phyloP scores from a whole-genome alignment of 2,888 invertebrate species.

The Tyria jacobaeae region DNA sequence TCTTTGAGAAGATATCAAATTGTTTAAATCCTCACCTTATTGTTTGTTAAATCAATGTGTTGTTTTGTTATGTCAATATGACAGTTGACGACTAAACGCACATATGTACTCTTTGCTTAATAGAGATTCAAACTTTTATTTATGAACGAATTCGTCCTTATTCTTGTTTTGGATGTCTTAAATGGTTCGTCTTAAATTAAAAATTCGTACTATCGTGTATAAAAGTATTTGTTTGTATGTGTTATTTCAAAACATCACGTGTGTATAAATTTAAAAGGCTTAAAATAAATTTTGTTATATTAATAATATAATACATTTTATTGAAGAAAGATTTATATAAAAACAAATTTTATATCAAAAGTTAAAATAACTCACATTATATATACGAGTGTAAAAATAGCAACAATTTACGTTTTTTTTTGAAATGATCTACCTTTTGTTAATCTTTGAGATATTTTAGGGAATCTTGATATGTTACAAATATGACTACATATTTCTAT shows the following conservation, averaged over 20 bases:
- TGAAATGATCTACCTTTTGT: constrained; percentile 50
- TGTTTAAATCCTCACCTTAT: no score
- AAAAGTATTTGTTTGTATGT: constrained; percentile 28
- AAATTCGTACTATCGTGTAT: constrained; percentile 22
- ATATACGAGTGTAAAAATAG: constrained; percentile 19
- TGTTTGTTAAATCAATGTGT: no score
- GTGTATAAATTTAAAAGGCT: constrained; percentile 39
- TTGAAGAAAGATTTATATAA: constrained; percentile 18
- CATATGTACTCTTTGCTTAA: neutral
- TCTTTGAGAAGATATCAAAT: neutral
- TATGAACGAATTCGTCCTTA: neutral
- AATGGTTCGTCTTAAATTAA: constrained; percentile 17
- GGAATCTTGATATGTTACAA: constrained; percentile 46
- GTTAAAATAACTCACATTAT: constrained; percentile 13
- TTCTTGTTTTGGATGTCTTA: neutral
- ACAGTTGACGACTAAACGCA: neutral
- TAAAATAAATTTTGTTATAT: constrained; percentile 33
- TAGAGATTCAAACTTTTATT: neutral
- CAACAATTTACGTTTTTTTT: constrained; percentile 38
- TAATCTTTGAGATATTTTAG: constrained; percentile 58
- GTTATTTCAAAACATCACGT: constrained; percentile 25
- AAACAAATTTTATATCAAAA: constrained; percentile 13
- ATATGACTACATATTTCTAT: constrained; percentile 29
- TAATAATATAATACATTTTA: constrained; percentile 20
- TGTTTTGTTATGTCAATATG: neutral